Percentiles rank a stretch among this genome's conserved stretches.
Evolutionary conservation across 2,797 vertebrate species (phyloP).

Genomic region (Danio aesculapii): DNA sequence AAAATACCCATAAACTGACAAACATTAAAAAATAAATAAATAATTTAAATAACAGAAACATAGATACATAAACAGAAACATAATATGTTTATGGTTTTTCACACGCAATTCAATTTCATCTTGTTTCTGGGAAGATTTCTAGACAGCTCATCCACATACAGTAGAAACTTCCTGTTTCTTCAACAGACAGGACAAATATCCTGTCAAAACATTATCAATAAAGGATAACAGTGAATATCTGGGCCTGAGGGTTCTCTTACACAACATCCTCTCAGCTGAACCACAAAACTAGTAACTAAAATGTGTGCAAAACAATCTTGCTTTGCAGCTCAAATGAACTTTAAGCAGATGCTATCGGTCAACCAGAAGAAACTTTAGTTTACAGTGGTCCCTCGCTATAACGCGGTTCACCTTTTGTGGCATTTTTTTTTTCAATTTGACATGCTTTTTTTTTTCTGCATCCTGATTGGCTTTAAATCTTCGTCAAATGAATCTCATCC

Average conservation of each 20-base stretch:
- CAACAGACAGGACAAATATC: neutral
- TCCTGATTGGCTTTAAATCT: no score
- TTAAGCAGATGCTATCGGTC: neutral
- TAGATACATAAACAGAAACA: no score
- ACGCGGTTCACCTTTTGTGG: no score
- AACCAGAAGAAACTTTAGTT: conserved; percentile 2
- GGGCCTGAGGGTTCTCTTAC: neutral
- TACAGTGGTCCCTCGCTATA: no score
- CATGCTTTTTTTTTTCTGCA: no score
- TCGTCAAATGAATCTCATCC: no score
- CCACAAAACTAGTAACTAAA: neutral
- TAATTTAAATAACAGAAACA: no score
- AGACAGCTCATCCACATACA: neutral
- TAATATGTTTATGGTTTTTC: no score
- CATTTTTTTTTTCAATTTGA: no score
- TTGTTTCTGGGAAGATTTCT: neutral
- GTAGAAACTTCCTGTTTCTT: neutral
- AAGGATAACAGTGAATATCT: neutral
- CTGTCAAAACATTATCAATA: neutral
- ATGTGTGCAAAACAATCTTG: neutral
- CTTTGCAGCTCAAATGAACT: conserved; percentile 16
- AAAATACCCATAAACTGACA: no score
- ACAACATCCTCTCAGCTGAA: neutral
- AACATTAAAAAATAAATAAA: no score
- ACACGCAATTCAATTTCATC: neutral